Evolutionary conservation across 2,888 invertebrate genomes (phyloP), one percentile per base, ranked within the genome.

Genomic region (Ganaspis brasiliensis): DNA sequence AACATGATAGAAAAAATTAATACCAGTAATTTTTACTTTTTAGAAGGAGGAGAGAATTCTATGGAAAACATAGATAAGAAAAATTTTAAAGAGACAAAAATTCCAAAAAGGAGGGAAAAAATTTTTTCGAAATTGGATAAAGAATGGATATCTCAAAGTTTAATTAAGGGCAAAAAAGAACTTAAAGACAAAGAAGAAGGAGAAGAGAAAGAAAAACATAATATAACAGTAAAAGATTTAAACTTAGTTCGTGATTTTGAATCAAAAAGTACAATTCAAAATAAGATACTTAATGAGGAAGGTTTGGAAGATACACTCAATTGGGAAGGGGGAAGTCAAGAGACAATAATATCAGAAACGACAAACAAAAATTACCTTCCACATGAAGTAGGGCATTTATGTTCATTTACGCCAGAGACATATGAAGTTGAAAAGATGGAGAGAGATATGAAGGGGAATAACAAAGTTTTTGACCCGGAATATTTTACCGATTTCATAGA

Each of bases 401-500:
- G n/a, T n/a, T n/a, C n/a, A n/a, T n/a, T n/a, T n/a, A n/a, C n/a
- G n/a, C 61, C 37, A 12, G 40, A 52, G 10, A 75, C 49, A 35
- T 56, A 52, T 55, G 63, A 77, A 57, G 21, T 74, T 3, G 16
- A 52, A 3, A 71, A 72, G 31, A 49, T 57, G 14, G 57, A 55
- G 12, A 49, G 14, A 6, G 21, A 76, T 59, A 26, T 45, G 77
- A 76, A 61, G 77, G 74, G 10, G 73, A 81, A 57, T 72, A 78
- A 63, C 81, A 78, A 74, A n/a, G n/a, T n/a, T n/a, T 74, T 75
- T 1, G 70, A n/a, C n/a, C n/a, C n/a, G n/a, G n/a, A n/a, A n/a
- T n/a, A n/a, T n/a, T n/a, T 75, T 61, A 74, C 26, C 24, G 79
- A n/a, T n/a, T n/a, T 80, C 6, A 77, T 78, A 61, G 76, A 76